Evolutionary conservation across 1,140 invertebrate genomes (phyloP).

Genomic region (Rhopalosiphum padi): DNA sequence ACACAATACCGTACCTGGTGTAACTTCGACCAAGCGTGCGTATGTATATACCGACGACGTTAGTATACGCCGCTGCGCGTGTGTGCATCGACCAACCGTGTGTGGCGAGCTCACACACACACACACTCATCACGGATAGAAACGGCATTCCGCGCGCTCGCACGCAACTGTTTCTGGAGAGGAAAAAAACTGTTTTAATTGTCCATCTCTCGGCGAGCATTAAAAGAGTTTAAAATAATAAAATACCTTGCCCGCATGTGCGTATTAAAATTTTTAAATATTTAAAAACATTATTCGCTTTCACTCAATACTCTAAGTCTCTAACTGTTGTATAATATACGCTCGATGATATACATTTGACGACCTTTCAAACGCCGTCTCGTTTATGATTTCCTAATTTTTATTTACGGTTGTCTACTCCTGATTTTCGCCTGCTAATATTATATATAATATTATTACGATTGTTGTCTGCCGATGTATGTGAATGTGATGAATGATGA

Average conservation of each 20-base stretch:
- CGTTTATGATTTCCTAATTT: not conserved
- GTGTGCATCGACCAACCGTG: not conserved
- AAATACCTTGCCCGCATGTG: not conserved
- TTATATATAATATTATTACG: not conserved
- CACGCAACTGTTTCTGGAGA: slow-evolving; percentile 34
- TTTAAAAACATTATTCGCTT: not conserved
- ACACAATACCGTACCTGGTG: not conserved
- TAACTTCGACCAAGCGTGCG: slow-evolving; percentile 12
- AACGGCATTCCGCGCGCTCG: slow-evolving; percentile 37
- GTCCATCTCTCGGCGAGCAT: slow-evolving; percentile 18
- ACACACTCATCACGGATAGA: not conserved
- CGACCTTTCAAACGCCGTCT: not conserved
- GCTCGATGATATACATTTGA: not conserved
- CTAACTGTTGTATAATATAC: not conserved
- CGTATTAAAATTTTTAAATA: not conserved
- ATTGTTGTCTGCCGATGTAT: slow-evolving; percentile 18
- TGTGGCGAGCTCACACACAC: not conserved
- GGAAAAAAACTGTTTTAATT: slow-evolving; percentile 46
- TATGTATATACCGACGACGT: not conserved
- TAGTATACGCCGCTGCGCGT: not conserved
- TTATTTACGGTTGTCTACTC: not conserved
- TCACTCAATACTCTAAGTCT: not conserved
- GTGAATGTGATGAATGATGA: not conserved
- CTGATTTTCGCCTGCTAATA: not conserved
- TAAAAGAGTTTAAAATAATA: not conserved